Percentiles rank a stretch among this genome's conserved stretches.
phyloP scores from a whole-genome alignment of 2,888 invertebrate genomes.

The Synergus itoensis region DNA sequence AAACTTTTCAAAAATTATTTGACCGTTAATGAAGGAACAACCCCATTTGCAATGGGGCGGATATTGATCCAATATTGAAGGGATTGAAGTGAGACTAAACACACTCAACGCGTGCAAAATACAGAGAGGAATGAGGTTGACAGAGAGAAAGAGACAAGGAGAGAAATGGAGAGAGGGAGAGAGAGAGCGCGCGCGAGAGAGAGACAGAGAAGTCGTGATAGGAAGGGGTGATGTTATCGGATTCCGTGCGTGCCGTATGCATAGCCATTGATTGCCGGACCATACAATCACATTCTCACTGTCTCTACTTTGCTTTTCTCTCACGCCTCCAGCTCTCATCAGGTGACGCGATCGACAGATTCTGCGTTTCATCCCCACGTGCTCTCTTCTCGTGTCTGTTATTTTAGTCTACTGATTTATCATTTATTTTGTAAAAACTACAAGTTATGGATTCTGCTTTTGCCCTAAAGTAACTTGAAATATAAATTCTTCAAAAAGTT shows the following conservation, averaged over 20 bases:
- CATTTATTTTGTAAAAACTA: neutral
- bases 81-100: neutral
- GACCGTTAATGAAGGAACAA: neutral
- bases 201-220: constrained; percentile 1
- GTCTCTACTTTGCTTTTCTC: constrained; percentile 43
- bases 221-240: constrained; percentile 62
- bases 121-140: constrained; percentile 4
- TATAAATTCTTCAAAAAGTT: neutral
- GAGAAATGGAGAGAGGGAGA: constrained; percentile 40
- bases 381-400: neutral
- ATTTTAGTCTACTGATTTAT: constrained; percentile 20
- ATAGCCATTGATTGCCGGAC: constrained; percentile 70
- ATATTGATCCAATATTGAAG: constrained; percentile 2
- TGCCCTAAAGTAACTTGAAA: neutral
- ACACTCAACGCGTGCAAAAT: constrained; percentile 10
- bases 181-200: too few relatives aligned
- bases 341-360: constrained; percentile 33
- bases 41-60: neutral
- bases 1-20: neutral
- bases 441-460: neutral
- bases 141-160: constrained; percentile 46
- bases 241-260: constrained; percentile 66
- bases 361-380: constrained; percentile 42
- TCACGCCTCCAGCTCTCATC: constrained; percentile 42
- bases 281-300: constrained; percentile 67